Base-by-base conservation (phyloP, 1,140 invertebrate species). In the Pseudomyrmex sp. region DNA sequence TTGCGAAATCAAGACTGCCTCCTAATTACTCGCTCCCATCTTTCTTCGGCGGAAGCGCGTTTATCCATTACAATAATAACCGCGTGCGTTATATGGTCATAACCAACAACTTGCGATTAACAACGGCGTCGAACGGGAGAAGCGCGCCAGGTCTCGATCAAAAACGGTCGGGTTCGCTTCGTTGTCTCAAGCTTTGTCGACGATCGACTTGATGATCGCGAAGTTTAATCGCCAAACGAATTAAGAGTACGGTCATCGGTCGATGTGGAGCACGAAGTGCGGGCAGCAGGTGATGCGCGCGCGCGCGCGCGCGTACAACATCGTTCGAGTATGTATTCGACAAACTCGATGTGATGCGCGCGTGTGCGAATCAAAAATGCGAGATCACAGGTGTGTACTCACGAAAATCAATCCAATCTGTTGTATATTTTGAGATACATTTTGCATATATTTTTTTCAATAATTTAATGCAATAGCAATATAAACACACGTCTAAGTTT, bases 61-160 rank as follows among this genome's bases (percentile, higher is more conserved):
- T 80, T 88, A 85, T 88, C 79, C 87, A 77, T 88, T 88, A 88
- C 86, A 84, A 69, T 89, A 88, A 89, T 89, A 84, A 83, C 52
- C 35, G 83, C 73, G 73, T 85, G 73, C 63, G 76, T 88, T 88
- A 85, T 35, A 7, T 58, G 73, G 12, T 62, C 73, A 61, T 72
- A 75, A 35, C 35, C 50, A 52, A 52, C 72, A 88, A 88, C 86
- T 65, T 87, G 86, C 54, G 52, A 87, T 88, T 88, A 88, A 88
- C 75, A 82, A 72, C 46, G 3, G 59, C 82, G 79, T 72, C 66
- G 73, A 65, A 65, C 58, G 73, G 46, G 48, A 65, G 69, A 5
- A n/a, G 48, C 61, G 86, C 35, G 35, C 35, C 35, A 35, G 35
- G 59, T 69, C 35, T 70, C 79, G 54, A 63, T 73, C 72, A 52